Percentiles rank a stretch among this genome's conserved stretches.
These are phyloP conservation scores for Pseudonaja textilis DNA, from an alignment of 2,113 vertebrate species.

Conservation along the genomic window DNA sequence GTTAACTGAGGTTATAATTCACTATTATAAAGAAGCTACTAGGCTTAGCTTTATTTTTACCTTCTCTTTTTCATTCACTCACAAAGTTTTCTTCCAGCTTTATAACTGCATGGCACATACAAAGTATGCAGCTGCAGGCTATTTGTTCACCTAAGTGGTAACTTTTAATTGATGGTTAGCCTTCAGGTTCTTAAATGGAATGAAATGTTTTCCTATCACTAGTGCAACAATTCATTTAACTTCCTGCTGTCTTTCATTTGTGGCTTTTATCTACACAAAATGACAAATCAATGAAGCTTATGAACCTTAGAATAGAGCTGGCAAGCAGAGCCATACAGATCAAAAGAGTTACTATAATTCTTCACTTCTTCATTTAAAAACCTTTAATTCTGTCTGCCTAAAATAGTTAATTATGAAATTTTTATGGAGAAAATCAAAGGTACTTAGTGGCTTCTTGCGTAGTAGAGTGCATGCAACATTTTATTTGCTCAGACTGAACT, in stretches of 20 bases:
- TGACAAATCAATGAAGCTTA: background rate
- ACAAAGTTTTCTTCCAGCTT: background rate
- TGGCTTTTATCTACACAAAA: background rate
- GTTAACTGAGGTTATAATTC: background rate
- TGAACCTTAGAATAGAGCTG: background rate
- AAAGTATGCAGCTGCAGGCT: background rate
- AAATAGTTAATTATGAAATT: too few species aligned
- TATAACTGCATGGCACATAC: background rate
- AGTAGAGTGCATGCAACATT: background rate
- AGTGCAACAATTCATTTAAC: background rate
- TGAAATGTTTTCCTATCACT: background rate
- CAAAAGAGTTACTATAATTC: background rate
- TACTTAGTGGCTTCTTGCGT: background rate
- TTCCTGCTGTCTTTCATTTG: background rate
- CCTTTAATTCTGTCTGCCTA: background rate
- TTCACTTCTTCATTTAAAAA: background rate
- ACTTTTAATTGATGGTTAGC: background rate
- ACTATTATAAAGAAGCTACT: background rate
- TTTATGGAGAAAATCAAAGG: background rate
- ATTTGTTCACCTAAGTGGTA: background rate
- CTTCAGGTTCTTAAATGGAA: too few species aligned
- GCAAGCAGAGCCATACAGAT: background rate
- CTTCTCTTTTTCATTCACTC: background rate
- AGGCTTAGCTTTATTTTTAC: background rate
- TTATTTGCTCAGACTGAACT: background rate